Conservation (phyloP, 2,113 vertebrate species). For the Cyprinodon variegatus region DNA sequence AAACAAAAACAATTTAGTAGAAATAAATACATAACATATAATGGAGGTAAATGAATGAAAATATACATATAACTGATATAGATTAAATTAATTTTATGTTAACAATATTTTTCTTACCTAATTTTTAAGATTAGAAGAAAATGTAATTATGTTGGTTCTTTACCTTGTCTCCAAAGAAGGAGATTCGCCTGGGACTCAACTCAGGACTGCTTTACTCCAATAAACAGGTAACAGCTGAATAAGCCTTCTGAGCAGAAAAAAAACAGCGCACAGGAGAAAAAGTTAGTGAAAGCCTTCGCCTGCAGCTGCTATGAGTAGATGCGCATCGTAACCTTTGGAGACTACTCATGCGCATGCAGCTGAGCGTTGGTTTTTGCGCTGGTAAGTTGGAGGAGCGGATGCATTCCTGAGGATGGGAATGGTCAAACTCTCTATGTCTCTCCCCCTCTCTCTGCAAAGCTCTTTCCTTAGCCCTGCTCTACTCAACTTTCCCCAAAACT, state of each 20-base stretch:
- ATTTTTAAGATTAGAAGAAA: conserved; percentile 3
- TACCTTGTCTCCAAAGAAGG: conserved; percentile 74
- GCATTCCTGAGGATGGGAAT: conserved; percentile 75
- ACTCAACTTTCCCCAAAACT: conserved; percentile 60
- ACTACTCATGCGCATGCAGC: conserved; percentile 61
- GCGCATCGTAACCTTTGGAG: conserved; percentile 62
- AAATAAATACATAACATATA: neutral
- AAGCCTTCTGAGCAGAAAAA: conserved; percentile 39
- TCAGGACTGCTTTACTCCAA: conserved; percentile 42
- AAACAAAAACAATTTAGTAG: neutral
- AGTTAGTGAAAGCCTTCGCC: conserved; percentile 45
- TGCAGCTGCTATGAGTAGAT: conserved; percentile 54
- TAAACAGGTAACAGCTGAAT: conserved; percentile 54
- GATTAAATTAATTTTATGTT: conserved; percentile 26
- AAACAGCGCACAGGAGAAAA: conserved; percentile 44
- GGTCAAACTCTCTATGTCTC: conserved; percentile 51
- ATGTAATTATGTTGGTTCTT: conserved; percentile 16
- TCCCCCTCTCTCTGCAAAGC: conserved; percentile 53
- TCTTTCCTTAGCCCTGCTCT: conserved; percentile 73
- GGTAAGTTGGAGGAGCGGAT: conserved; percentile 67
- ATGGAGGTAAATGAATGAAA: conserved; percentile 6
- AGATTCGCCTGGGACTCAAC: conserved; percentile 69
- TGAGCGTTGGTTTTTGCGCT: conserved; percentile 52
- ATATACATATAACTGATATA: conserved; percentile 28
- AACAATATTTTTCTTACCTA: neutral